Evolutionary conservation across 2,888 invertebrate genomes (phyloP), one percentile per base, ranked within the genome.

Genomic region (Baronia brevicornis): DNA sequence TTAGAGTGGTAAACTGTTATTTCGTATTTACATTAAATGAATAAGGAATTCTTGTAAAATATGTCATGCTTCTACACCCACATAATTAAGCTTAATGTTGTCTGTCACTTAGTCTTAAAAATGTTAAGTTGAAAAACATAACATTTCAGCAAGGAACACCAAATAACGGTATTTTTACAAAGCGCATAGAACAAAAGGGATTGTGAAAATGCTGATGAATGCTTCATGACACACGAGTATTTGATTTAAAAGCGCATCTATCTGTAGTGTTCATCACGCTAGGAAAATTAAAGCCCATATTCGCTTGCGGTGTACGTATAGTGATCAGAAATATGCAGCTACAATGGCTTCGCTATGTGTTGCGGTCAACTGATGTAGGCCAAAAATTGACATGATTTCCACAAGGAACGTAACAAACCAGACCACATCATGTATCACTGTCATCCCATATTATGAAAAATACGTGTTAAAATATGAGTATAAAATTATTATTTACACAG

Each of bases 261-360:
- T 36, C 37, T 33, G 32, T 40, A 30, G 34, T 34, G 43, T 43
- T 45, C 48, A 46, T 43, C 43, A 37, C 26, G 38, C 34, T 41
- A 41, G 32, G 43, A 34, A 42, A 49, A 56, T 49, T 54, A 44
- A 43, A 45, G 45, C 40, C 46, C 51, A 58, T 51, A 63, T 62
- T 54, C 52, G 45, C 40, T 41, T 55, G 56, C 43, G 54, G 57
- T 51, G 54, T 60, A 57, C 59, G 60, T 61, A 60, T 58, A 63
- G 56, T 56, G 59, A 62, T 60, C 46, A 46, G 48, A 50, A 48
- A n/a, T n/a, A n/a, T n/a, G 29, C 47, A 40, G 54, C 66, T 67
- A 67, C 75, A 78, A 72, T 72, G 66, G 71, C 78, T 80, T 79
- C 74, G 74, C 77, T 68, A 75, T 71, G 74, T 69, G 62, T 62